phyloP scores from a whole-genome alignment of 2,113 vertebrate species.

The Coptodon bakossiorum region DNA sequence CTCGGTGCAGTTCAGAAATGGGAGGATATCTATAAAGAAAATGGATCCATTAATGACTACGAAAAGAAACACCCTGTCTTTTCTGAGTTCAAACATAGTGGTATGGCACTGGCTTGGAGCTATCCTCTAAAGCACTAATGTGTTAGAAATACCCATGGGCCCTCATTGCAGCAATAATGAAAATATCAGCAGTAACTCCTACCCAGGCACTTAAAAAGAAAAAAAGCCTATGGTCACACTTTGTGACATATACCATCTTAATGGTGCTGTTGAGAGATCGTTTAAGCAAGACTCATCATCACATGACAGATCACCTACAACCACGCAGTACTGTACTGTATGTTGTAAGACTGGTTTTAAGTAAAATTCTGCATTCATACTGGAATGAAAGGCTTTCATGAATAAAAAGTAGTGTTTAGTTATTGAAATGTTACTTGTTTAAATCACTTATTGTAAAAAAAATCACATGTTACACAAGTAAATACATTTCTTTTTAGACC shows the following conservation, averaged over 20 bases:
- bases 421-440: neutral
- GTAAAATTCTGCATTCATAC: neutral
- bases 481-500: neutral
- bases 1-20: neutral
- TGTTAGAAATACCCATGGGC: constrained; percentile 33
- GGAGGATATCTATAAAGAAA: constrained; percentile 16
- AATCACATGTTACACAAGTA: neutral
- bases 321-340: neutral
- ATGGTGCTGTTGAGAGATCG: neutral
- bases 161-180: constrained; percentile 10
- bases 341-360: neutral
- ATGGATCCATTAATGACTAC: neutral
- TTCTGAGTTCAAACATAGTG: constrained; percentile 37
- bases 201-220: constrained; percentile 14
- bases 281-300: neutral
- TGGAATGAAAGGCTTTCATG: neutral
- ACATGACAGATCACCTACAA: neutral
- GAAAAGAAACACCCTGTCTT: constrained; percentile 8
- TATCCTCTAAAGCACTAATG: constrained; percentile 21
- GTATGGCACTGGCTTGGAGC: neutral
- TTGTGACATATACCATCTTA: constrained; percentile 26
- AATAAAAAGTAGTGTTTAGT: neutral
- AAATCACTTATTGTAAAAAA: neutral
- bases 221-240: constrained; percentile 23
- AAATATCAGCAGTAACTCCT: constrained; percentile 17